A percentile compares a stretch with the other conserved stretches of the same genome.
These are phyloP conservation scores for Clepsis dumicolana DNA, from an alignment of 2,888 invertebrate species.

Conservation along the genomic window DNA sequence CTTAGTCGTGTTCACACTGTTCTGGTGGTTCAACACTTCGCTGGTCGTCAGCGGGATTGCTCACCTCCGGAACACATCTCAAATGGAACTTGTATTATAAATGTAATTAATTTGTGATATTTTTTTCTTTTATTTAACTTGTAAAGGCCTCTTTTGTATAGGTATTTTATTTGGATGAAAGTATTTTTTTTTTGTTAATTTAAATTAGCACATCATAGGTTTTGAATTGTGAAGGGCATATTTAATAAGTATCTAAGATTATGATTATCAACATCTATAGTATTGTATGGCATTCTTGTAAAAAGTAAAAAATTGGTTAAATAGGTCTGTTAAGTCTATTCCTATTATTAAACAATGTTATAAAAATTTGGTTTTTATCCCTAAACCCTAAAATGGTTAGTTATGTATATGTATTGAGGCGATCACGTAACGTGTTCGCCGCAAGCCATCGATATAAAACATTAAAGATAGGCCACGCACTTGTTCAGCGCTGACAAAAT, in stretches of 20 bases:
- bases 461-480: no score
- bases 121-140: not conserved
- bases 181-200: no score
- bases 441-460: no score
- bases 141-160: not conserved
- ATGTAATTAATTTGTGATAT: slow-evolving; percentile 8
- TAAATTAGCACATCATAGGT: no score
- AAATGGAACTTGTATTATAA: slow-evolving; percentile 22
- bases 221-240: no score
- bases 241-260: no score
- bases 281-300: not conserved
- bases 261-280: not conserved
- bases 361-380: not conserved
- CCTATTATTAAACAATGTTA: slow-evolving; percentile 1
- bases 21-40: slow-evolving; percentile 79
- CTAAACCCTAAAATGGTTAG: slow-evolving; percentile 36
- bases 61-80: slow-evolving; percentile 51
- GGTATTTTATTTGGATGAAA: not conserved
- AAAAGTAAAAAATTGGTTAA: not conserved
- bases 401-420: no score
- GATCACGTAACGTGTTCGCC: no score
- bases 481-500: no score
- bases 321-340: not conserved
- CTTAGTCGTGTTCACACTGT: slow-evolving; percentile 60
- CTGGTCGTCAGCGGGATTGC: slow-evolving; percentile 61